Conservation (phyloP, 2,888 invertebrate genomes). For the Mesoligia furuncula region DNA sequence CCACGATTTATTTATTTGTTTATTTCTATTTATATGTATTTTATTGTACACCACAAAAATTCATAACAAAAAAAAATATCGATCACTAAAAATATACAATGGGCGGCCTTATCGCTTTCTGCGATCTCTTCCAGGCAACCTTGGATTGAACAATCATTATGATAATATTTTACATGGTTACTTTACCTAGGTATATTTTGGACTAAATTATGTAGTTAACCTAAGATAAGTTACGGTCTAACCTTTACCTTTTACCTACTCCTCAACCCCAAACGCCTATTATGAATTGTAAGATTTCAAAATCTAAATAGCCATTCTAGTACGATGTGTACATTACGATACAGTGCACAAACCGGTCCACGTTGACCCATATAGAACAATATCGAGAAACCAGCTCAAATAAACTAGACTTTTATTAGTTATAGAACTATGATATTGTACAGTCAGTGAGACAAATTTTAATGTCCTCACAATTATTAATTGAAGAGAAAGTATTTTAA, state of each 20-base stretch:
- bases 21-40: too few relatives aligned
- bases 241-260: not conserved
- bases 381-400: slow-evolving; percentile 64
- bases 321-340: slow-evolving; percentile 34
- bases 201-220: not conserved
- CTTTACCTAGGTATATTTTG: not conserved
- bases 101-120: too few relatives aligned
- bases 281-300: slow-evolving; percentile 33
- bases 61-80: too few relatives aligned
- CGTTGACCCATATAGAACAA: slow-evolving; percentile 69
- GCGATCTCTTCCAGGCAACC: too few relatives aligned
- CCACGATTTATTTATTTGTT: too few relatives aligned
- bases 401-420: slow-evolving; percentile 34
- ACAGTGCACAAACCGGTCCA: slow-evolving; percentile 62
- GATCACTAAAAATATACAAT: too few relatives aligned
- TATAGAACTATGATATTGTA: slow-evolving; percentile 43
- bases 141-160: too few relatives aligned
- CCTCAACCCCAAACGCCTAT: not conserved
- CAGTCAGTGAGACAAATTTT: slow-evolving; percentile 28
- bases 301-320: slow-evolving; percentile 29
- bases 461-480: not conserved
- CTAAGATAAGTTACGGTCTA: not conserved
- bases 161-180: not conserved
- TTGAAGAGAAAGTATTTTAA: not conserved
- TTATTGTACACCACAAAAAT: too few relatives aligned